Percentiles rank a stretch among this genome's conserved stretches.
Conservation (phyloP, 2,797 vertebrate species). For the Sandelia bainsii region DNA sequence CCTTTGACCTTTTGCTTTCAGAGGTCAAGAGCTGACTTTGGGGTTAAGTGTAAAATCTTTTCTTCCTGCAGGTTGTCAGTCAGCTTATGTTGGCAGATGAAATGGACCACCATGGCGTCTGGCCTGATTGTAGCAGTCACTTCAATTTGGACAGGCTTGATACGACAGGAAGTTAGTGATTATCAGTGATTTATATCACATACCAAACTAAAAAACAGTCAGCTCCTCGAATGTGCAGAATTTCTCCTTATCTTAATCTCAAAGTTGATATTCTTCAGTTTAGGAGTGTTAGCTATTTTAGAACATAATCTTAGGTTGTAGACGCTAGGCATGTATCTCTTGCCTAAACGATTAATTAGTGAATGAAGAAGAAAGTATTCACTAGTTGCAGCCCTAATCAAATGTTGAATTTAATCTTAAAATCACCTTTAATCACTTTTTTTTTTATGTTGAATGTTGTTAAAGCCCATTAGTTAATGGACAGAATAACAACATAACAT, state of each 20-base stretch:
- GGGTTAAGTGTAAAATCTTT: slow-evolving; percentile 55
- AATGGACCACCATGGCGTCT: not conserved
- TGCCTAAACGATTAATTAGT: too few relatives aligned
- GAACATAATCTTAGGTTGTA: too few relatives aligned
- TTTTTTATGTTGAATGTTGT: too few relatives aligned
- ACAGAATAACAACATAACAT: too few relatives aligned
- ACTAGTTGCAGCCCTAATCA: not conserved
- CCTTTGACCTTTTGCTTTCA: slow-evolving; percentile 56
- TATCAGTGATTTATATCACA: not conserved
- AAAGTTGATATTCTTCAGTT: too few relatives aligned
- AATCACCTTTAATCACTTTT: too few relatives aligned
- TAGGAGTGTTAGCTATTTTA: too few relatives aligned
- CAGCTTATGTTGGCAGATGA: slow-evolving; percentile 3
- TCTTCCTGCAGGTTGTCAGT: slow-evolving; percentile 22
- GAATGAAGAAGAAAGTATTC: not conserved
- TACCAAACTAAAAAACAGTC: not conserved
- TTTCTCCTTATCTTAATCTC: too few relatives aligned
- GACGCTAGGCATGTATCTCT: too few relatives aligned
- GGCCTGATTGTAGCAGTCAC: not conserved
- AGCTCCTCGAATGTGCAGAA: not conserved
- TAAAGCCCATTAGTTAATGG: too few relatives aligned
- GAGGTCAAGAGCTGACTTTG: slow-evolving; percentile 31
- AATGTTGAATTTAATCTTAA: not conserved
- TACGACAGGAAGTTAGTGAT: not conserved
- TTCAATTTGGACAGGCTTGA: not conserved